Base-by-base conservation (phyloP, 2,797 vertebrate genomes). In the Morus bassanus region DNA sequence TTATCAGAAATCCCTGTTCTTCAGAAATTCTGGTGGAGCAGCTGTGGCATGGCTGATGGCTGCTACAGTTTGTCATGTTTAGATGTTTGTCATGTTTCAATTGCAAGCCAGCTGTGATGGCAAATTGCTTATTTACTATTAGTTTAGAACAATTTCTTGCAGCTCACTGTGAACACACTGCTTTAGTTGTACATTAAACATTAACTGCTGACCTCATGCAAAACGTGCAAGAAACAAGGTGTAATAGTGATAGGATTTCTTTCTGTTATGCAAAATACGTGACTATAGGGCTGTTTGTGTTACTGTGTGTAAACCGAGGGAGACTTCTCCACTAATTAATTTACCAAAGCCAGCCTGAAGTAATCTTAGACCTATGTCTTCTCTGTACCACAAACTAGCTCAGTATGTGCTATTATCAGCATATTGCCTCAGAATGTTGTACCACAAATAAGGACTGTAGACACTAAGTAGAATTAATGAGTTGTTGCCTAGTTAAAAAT, bases 391-490 rank as follows among this genome's bases (percentile, higher is more conserved):
- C 96, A 93, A 21, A 51, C 53, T 12, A 69, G 51, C 64, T 65
- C 75, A 15, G 37, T 39, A 9, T 81, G 68, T 81, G 86, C 95
- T 85, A 31, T 72, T 95, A 83, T 63, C 94, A 85, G 92, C 80
- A 31, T 33, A 68, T 60, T 80, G 84, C 94, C 75, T 85, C 80
- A 67, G 74, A 90, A 76, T 17, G 28, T 76, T 18, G 5, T 48
- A 46, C 93, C 89, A 69, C 89, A 94, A 94, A 51, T 54, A 56
- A 78, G 68, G 50, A 7, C 70, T 89, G 53, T 45, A 81, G 84
- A 83, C 72, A 30, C 81, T 88, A 54, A 93, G 81, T 48, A 78
- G 86, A 90, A 91, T 93, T 94, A 91, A 95, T 89, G 84, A 96
- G 84, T 61, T 68, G 72, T 61, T 93, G 86, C 84, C 68, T 57